A percentile compares a stretch with the other conserved stretches of the same genome.
phyloP scores from a whole-genome alignment of 2,888 invertebrate species.

The Sacculina carcini region DNA sequence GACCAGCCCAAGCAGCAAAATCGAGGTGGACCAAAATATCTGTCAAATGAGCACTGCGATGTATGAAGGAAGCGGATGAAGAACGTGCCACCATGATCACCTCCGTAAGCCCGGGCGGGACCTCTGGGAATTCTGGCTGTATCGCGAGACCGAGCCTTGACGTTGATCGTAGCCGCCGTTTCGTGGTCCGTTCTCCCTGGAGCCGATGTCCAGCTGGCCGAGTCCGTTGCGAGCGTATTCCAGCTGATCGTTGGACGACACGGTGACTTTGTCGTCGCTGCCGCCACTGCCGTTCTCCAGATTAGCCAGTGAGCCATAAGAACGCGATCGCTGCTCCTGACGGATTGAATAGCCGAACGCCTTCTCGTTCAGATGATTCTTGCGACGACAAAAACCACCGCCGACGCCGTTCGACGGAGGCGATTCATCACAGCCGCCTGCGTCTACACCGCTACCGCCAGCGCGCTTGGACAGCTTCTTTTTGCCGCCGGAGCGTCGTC shows the following conservation, averaged over 20 bases:
- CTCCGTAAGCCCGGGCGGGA: slow-evolving; percentile 8
- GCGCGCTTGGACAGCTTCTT: slow-evolving; percentile 16
- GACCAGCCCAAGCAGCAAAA: too few species aligned
- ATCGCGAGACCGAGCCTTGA: slow-evolving; percentile 7
- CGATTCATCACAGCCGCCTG: slow-evolving; percentile 11
- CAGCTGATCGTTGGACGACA: slow-evolving; percentile 14
- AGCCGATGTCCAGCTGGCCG: slow-evolving; percentile 50
- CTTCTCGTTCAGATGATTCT: slow-evolving; percentile 57
- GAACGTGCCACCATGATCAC: slow-evolving; percentile 6
- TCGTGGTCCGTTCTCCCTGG: too few species aligned
- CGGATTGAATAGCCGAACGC: slow-evolving; percentile 82
- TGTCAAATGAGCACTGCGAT: too few species aligned
- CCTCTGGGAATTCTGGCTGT: slow-evolving; percentile 1
- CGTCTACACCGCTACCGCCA: slow-evolving; percentile 14
- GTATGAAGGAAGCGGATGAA: not conserved
- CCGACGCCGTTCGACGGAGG: slow-evolving; percentile 13
- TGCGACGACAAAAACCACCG: slow-evolving; percentile 57
- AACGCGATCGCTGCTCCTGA: slow-evolving; percentile 72
- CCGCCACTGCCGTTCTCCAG: slow-evolving; percentile 44
- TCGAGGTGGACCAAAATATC: too few species aligned
- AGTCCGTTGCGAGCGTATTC: slow-evolving; percentile 13
- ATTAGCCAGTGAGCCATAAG: slow-evolving; percentile 72
- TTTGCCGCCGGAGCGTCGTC: slow-evolving; percentile 17
- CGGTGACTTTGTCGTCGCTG: slow-evolving; percentile 17
- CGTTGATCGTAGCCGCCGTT: slow-evolving; percentile 28